phyloP scores from a whole-genome alignment of 2,113 vertebrate genomes.

The Panthera uncia region DNA sequence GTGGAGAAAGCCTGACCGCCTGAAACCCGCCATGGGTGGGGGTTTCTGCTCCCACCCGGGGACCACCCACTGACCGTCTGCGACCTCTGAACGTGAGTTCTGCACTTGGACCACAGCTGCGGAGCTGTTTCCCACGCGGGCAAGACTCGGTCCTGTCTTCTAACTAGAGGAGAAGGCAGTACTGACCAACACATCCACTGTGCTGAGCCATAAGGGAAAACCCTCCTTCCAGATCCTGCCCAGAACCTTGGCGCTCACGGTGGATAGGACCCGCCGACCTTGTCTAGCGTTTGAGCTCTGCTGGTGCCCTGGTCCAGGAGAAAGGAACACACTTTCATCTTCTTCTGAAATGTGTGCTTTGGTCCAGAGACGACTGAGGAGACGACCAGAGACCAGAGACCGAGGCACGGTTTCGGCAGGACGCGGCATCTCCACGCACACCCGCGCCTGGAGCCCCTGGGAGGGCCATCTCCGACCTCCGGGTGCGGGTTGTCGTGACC shows the following conservation, averaged over 20 bases:
- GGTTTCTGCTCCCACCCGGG: too few relatives aligned
- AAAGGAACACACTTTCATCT: not conserved
- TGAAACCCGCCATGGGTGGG: not conserved
- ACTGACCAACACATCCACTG: not conserved
- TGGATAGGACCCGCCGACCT: accelerated
- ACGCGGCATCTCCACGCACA: accelerated
- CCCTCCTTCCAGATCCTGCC: too few relatives aligned
- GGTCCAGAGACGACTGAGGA: not conserved
- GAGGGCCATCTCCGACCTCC: not conserved
- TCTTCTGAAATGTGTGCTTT: not conserved
- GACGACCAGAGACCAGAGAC: accelerated
- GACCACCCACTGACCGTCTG: too few relatives aligned
- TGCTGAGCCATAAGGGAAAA: too few relatives aligned
- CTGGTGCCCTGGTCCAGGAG: not conserved
- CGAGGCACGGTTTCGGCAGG: accelerated
- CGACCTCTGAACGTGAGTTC: not conserved
- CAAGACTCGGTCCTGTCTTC: not conserved
- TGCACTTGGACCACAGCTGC: too few relatives aligned
- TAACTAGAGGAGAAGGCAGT: not conserved
- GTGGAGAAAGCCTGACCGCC: not conserved
- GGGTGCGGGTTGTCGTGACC: not conserved
- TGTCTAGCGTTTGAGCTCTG: accelerated
- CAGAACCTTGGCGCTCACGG: not conserved
- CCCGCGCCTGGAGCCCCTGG: not conserved
- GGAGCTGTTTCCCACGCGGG: too few relatives aligned